Evolutionary conservation across 1,140 invertebrate genomes (phyloP), one percentile per base, ranked within the genome.

Genomic region (Heliconius nattereri): DNA sequence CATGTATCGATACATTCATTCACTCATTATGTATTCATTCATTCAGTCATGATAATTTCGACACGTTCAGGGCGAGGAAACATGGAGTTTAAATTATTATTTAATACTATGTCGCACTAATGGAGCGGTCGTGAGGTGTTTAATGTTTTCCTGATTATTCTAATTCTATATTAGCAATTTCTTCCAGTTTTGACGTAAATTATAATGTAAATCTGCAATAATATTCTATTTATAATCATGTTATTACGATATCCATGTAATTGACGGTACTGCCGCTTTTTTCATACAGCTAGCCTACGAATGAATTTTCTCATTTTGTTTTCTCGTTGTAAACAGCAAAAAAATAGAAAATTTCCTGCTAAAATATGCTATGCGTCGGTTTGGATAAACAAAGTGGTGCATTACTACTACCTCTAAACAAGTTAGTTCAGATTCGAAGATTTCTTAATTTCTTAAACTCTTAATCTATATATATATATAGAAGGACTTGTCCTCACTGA

Each of bases 1-100:
- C 60, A 66, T 66, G 23, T 66, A 66, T 66, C 23, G 60, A 66
- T 66, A 66, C n/a, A 66, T 66, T 26, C 60, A 76, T 76, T 72
- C n/a, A 29, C 23, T 72, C 70, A 77, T 77, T 71, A 77, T 52
- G 70, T 71, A 77, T 77, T 77, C 60, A 77, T 77, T 70, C 70
- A 40, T n/a, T 16, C 49, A 54, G 52, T 70, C 75, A 45, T 70
- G 57, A 76, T 76, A 45, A 29, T 76, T 76, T 76, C 32, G 70
- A 76, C 75, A 70, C 75, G 37, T 45, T 76, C 20, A 16, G 66
- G 37, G 66, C 37, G 9, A 71, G 23, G 70, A 71, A 71, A 75
- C 60, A 29, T 66, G 32, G 26, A 19, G 20, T 37, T 71, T 71
- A 26, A 71, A 29, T 71, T 32, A 35, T 71, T 71, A 37, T 26